Percentiles rank a stretch among this genome's conserved stretches.
Conservation (phyloP, 30 jellyfish, hydroid and myxozoan species). For the Morbakka virulenta region DNA sequence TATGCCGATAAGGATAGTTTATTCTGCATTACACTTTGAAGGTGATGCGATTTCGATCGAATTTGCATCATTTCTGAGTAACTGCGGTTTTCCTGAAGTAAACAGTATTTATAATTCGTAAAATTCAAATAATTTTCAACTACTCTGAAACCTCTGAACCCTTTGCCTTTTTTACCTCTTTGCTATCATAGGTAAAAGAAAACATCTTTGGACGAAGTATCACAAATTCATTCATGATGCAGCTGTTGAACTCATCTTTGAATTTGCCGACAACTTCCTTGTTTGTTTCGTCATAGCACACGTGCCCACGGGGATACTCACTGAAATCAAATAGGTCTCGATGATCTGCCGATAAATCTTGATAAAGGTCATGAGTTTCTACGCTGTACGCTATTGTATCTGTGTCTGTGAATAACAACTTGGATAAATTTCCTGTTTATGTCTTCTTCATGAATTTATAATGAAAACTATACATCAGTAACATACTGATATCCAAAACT, state of each 20-base stretch:
- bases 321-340: neutral
- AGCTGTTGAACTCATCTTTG: neutral
- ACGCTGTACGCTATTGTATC: constrained; percentile 20
- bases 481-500: neutral
- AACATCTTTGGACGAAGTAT: neutral
- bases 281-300: neutral
- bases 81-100: no score
- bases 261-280: neutral
- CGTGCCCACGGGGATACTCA: neutral
- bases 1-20: constrained; percentile 9
- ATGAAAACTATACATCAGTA: constrained; percentile 13
- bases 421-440: constrained; percentile 6
- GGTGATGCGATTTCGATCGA: no score
- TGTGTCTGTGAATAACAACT: constrained; percentile 57
- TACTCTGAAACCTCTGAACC: no score
- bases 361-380: neutral
- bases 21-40: no score
- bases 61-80: no score
- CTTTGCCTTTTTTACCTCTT: neutral
- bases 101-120: no score
- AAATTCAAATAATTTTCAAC: no score
- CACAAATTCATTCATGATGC: neutral
- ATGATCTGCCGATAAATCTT: neutral
- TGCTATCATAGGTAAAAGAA: no score
- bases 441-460: constrained; percentile 3